Evolutionary conservation across 1,140 invertebrate species (phyloP).

Genomic region (Protaetia brevitarsis): DNA sequence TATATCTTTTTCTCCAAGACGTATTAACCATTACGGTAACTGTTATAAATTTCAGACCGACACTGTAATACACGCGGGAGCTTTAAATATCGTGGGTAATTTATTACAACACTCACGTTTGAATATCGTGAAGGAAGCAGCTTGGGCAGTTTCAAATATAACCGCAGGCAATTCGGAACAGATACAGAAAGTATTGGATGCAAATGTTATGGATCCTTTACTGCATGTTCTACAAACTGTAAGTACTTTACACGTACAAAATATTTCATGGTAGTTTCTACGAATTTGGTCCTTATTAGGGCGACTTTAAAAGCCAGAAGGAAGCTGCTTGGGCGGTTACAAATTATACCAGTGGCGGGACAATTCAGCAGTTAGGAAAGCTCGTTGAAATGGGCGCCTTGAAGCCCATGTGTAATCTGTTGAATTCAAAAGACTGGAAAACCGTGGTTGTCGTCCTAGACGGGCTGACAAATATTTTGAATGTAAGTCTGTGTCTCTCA

Average conservation of each 20-base stretch:
- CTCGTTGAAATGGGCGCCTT: slow-evolving; percentile 89
- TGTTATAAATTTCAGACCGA: slow-evolving; percentile 71
- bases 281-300: slow-evolving; percentile 69
- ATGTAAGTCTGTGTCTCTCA: slow-evolving; percentile 28
- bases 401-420: slow-evolving; percentile 83
- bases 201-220: slow-evolving; percentile 72
- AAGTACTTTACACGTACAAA: background rate
- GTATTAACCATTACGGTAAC: slow-evolving; percentile 4
- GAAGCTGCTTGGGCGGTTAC: slow-evolving; percentile 99
- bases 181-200: slow-evolving; percentile 96
- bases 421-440: slow-evolving; percentile 82
- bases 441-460: slow-evolving; percentile 86
- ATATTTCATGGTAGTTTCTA: slow-evolving; percentile 1
- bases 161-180: slow-evolving; percentile 97
- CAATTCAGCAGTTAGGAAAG: slow-evolving; percentile 81
- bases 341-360: slow-evolving; percentile 97
- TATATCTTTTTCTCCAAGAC: background rate
- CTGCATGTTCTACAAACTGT: slow-evolving; percentile 80
- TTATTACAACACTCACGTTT: slow-evolving; percentile 66
- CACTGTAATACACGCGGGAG: slow-evolving; percentile 77
- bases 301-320: slow-evolving; percentile 98
- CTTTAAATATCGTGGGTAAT: slow-evolving; percentile 65
- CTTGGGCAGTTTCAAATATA: slow-evolving; percentile 99
- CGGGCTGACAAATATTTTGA: slow-evolving; percentile 86
- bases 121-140: slow-evolving; percentile 88